Base-by-base conservation (phyloP, 2,113 vertebrate genomes). In the Cephalopholis sonnerati region DNA sequence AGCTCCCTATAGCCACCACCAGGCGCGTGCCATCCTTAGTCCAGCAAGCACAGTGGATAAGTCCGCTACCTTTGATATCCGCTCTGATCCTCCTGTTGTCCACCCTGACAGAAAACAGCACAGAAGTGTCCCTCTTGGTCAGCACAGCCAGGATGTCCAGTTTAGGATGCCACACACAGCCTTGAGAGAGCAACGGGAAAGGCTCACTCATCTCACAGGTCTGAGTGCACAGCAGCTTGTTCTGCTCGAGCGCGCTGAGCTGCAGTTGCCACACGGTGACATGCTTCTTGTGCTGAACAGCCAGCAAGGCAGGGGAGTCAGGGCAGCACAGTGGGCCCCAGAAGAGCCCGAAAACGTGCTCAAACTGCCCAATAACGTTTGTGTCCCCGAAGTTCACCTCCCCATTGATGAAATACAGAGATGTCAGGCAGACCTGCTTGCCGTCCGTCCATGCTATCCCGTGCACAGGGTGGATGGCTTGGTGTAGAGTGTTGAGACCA, bases 391-490 rank as follows among this genome's bases (percentile, higher is more conserved):
- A 97, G 81, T 90, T 96, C 48, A 95, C 92, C 83, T 97, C 96
- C n/a, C 96, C 94, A 0, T 93, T 86, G 3, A 93, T 77, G 58
- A 96, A 94, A 79, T 90, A 94, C 41, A 99, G 84, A 0, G 95
- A 77, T 0, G 97, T 99, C 57, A 99, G 91, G 63, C 97, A 95
- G 66, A 99, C 97, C 84, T 97, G 98, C 67, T 92, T 97, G 74
- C 98, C 98, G 6, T 99, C 96, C 0, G 98, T 99, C 98, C 98
- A 99, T 6, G 97, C 97, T 13, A 99, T 97, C 73, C 98, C 98
- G 0, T 98, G 96, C 79, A 96, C 13, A 0, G 97, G 98, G 84
- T 99, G 98, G 67, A 98, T 87, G 39, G 98, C 98, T 90, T 98
- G 98, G 89, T 96, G 93, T 0, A 99, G 93, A 3, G 95, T 95